Evolutionary conservation across 2,888 invertebrate species (phyloP), one percentile per base, ranked within the genome.

Genomic region (Perithous albicinctus): DNA sequence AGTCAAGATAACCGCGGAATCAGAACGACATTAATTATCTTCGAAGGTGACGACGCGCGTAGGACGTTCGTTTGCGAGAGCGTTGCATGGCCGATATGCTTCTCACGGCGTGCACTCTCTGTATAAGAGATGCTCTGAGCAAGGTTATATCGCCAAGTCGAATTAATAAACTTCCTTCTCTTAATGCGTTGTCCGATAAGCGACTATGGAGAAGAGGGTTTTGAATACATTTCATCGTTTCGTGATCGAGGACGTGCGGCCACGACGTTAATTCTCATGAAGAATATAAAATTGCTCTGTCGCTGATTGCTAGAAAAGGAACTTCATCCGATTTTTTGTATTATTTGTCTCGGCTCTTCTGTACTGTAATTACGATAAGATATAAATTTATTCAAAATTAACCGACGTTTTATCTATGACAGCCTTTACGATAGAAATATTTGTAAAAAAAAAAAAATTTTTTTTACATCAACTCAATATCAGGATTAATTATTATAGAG

Each of bases 11-110:
- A 80, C 72, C 76, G 74, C 38, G 70, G 73, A 84, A 84, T 82
- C 69, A 67, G 82, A 82, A 74, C 81, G 85, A 83, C 84, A 80
- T 85, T 85, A 85, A 84, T 85, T 84, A 85, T 81, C 82, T 84
- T 84, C 80, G 84, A 79, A 84, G 84, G 84, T 82, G 85, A 84
- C 84, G 85, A 85, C 77, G 70, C 78, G 79, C 83, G 83, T 85
- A 78, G 83, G 81, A 70, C 63, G 56, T 75, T 72, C 80, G 75
- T 75, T 76, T 61, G 74, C 75, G 61, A 67, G 38, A 38, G 41
- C 38, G 59, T 70, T 46, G 72, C 76, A 41, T 61, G 76, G 26
- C 61, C 38, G 29, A 54, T 35, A 56, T 61, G 32, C 59, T 69
- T 8, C 54, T 48, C 67, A 59, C 56, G 38, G 15, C 56, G 59